Conservation (phyloP, 2,113 vertebrate species). For the Crotalus horridus region DNA sequence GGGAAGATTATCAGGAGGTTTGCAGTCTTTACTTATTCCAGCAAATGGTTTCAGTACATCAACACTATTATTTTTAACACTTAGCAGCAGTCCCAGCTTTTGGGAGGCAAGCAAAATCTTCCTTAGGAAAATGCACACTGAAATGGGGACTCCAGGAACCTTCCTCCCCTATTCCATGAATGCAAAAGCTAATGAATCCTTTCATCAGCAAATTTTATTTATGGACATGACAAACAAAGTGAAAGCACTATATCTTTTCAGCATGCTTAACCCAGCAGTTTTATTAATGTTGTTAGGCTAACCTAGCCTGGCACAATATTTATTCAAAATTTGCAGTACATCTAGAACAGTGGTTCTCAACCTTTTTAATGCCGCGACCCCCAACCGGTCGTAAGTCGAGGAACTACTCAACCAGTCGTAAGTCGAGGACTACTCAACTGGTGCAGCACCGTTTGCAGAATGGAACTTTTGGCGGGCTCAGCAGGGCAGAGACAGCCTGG, state of each 20-base stretch:
- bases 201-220: neutral
- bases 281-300: neutral
- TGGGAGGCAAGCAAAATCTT: neutral
- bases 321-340: neutral
- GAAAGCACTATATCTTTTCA: neutral
- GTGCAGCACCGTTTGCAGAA: too few species aligned
- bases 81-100: neutral
- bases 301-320: neutral
- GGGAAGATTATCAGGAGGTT: neutral
- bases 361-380: too few species aligned
- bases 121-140: neutral
- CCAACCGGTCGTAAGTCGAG: too few species aligned
- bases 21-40: constrained; percentile 13
- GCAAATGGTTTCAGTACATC: neutral
- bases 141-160: constrained; percentile 12
- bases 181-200: neutral
- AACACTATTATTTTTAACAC: constrained; percentile 17
- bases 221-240: neutral
- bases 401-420: too few species aligned
- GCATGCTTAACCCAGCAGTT: neutral
- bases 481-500: too few species aligned
- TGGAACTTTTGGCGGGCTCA: too few species aligned
- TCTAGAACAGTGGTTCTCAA: neutral
- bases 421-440: too few species aligned
- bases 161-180: neutral